Evolutionary conservation across 2,888 invertebrate genomes (phyloP), one percentile per base, ranked within the genome.

Genomic region (Miltochrista miniata): DNA sequence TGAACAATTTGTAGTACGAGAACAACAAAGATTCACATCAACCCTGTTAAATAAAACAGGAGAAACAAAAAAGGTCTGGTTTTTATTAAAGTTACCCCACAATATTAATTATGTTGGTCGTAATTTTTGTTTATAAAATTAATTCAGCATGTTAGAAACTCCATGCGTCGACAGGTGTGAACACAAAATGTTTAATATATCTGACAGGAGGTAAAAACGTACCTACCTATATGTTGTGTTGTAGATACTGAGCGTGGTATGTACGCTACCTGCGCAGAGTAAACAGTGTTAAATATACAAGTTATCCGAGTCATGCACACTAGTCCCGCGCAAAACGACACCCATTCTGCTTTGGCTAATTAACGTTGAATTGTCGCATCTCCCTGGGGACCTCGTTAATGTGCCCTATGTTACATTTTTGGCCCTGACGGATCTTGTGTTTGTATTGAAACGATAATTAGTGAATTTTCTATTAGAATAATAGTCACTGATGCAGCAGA

Each of bases 331-430:
- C 57, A 58, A 68, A 68, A 72, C 63, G 67, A 58, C 56, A 54
- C 61, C 71, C 73, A 73, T 75, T 75, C 72, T 70, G 76, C 73
- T 74, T 71, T 57, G 55, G 64, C 70, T 76, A 76, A 75, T 76
- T 76, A 75, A 76, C 71, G 65, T 62, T 52, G 71, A 62, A 74
- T 68, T 68, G 76, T 71, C 65, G 57, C 64, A 58, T 51, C 52
- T 48, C 70, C 61, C 68, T 48, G 31, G 60, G 65, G 68, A 57
- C 58, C 56, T 62, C 67, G 66, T 72, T 62, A 66, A 65, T 65
- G 58, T 64, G 5, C 18, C 58, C 61, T 61, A 55, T 56, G 56
- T 62, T 49, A 45, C 44, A 44, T 34, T 49, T 39, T 45, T 10
- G 35, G 39, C 44, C 12, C 14, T 40, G 34, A 45, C 29, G 49